A percentile compares a stretch with the other conserved stretches of the same genome.
These are phyloP conservation scores for Netelia fuscicornis DNA, from an alignment of 2,888 invertebrate species.

Conservation along the genomic window DNA sequence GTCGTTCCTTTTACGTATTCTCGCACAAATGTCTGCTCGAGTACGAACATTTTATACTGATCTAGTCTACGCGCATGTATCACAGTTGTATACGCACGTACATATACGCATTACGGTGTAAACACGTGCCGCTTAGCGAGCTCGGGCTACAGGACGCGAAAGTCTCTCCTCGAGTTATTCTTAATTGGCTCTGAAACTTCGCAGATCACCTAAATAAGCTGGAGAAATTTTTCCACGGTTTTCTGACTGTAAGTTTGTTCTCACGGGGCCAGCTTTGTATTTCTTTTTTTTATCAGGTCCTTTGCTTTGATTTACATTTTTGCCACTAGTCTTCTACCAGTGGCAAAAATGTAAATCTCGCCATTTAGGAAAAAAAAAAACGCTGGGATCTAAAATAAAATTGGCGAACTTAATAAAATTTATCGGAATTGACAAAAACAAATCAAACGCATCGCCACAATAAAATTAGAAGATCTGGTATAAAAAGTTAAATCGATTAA, in stretches of 20 bases:
- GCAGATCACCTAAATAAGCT: conserved; percentile 54
- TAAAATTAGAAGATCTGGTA: no score
- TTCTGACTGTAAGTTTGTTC: conserved; percentile 59
- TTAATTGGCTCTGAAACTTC: conserved; percentile 73
- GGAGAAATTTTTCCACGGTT: conserved; percentile 73
- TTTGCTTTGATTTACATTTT: no score
- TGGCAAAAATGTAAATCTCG: background rate
- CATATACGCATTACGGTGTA: conserved; percentile 36
- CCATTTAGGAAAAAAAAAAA: no score
- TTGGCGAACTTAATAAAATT: background rate
- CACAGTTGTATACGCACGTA: conserved; percentile 3
- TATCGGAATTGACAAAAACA: no score
- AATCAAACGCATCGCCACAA: no score
- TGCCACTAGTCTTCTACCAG: background rate
- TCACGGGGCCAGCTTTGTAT: conserved; percentile 43
- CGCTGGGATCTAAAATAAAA: background rate
- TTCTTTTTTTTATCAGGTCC: conserved; percentile 9
- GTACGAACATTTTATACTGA: background rate
- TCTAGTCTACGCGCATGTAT: background rate
- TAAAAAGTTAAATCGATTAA: no score
- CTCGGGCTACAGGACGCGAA: conserved; percentile 70
- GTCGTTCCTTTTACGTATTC: conserved; percentile 32
- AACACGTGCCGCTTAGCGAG: conserved; percentile 52
- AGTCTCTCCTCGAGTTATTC: conserved; percentile 72
- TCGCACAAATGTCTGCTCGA: conserved; percentile 11